These are phyloP conservation scores for Varanus salvator DNA, from an alignment of 2,113 vertebrate genomes.

Conservation along the genomic window DNA sequence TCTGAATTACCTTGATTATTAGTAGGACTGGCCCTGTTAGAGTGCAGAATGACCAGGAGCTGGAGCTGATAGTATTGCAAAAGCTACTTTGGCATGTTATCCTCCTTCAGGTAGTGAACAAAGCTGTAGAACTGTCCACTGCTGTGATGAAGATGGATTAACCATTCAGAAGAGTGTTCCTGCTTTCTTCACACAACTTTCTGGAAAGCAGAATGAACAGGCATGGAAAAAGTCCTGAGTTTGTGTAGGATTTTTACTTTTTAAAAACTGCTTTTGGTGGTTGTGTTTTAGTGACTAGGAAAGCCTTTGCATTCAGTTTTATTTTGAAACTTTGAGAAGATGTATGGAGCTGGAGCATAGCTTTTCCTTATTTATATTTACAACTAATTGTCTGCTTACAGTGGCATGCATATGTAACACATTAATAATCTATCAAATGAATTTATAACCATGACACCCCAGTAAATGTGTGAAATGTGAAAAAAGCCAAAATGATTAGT, in stretches of 20 bases:
- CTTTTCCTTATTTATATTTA: background rate
- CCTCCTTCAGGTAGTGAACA: background rate
- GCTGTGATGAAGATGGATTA: background rate
- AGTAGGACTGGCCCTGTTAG: background rate
- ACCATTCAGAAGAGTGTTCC: slow-evolving; percentile 13
- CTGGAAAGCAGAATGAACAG: background rate
- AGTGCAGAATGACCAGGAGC: background rate
- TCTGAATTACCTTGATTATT: background rate
- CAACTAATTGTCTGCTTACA: background rate
- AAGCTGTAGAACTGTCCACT: slow-evolving; percentile 25
- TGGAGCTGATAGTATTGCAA: background rate
- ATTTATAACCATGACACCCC: slow-evolving; percentile 2
- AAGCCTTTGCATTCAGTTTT: background rate
- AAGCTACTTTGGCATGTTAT: background rate
- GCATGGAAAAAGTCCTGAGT: background rate
- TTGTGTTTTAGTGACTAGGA: background rate
- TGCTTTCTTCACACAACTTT: background rate
- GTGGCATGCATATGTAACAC: background rate
- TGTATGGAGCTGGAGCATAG: background rate
- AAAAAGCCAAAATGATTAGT: slow-evolving; percentile 38
- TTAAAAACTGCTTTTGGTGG: background rate
- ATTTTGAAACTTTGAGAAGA: background rate
- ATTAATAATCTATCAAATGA: slow-evolving; percentile 13
- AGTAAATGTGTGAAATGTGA: background rate
- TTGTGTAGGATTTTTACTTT: background rate